A percentile compares a stretch with the other conserved stretches of the same genome.
Conservation (phyloP, 2,797 vertebrate species). For the Chaetophractus vellerosus region DNA sequence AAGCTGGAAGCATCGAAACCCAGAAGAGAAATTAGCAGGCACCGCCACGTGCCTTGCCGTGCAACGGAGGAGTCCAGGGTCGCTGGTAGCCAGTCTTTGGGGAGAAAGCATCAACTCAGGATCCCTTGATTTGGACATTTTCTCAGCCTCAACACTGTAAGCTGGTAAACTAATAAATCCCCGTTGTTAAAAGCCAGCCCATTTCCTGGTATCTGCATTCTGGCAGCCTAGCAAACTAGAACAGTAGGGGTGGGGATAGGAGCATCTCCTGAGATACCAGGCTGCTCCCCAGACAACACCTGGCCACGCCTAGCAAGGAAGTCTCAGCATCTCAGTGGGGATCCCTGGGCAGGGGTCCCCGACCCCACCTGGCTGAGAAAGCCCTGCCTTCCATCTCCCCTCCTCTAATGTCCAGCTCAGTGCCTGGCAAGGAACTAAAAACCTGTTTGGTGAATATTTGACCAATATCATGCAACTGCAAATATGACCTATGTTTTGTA, state of each 20-base stretch:
- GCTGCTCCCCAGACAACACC: neutral
- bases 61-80: too few species aligned
- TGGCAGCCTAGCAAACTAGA: too few species aligned
- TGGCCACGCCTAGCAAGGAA: neutral
- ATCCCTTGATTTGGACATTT: too few species aligned
- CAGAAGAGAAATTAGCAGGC: too few species aligned
- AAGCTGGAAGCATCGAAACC: too few species aligned
- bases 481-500: neutral
- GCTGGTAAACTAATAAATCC: too few species aligned
- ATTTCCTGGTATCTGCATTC: too few species aligned
- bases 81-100: too few species aligned
- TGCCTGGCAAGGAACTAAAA: neutral
- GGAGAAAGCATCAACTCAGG: too few species aligned
- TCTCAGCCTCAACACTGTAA: too few species aligned
- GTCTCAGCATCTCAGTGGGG: neutral
- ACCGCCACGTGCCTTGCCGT: too few species aligned
- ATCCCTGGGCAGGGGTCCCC: neutral
- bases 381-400: neutral
- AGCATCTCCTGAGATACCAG: neutral
- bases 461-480: neutral
- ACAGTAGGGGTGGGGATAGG: neutral
- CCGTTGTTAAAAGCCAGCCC: too few species aligned
- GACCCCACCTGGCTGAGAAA: neutral
- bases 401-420: neutral
- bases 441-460: neutral